phyloP scores from a whole-genome alignment of 2,888 invertebrate species.

The Disparrhopalites patrizii region DNA sequence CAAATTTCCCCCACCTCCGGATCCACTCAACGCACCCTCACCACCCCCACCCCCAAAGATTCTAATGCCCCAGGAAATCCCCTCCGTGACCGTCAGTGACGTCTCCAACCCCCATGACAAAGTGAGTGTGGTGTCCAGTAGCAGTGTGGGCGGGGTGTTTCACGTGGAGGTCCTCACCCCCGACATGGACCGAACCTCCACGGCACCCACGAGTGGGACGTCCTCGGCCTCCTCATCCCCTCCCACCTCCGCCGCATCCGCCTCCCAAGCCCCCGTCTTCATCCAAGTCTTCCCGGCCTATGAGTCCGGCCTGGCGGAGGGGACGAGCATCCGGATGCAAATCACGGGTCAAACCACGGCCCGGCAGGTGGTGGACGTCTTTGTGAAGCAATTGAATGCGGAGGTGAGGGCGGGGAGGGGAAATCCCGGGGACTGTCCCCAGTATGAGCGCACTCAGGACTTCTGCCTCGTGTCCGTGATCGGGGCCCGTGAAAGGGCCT shows the following conservation, averaged over 20 bases:
- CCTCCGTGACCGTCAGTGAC: too few species aligned
- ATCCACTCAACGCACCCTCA: too few species aligned
- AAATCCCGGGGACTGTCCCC: constrained; percentile 80
- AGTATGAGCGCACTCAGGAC: constrained; percentile 52
- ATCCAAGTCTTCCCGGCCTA: constrained; percentile 91
- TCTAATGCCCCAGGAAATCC: too few species aligned
- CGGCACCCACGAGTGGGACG: too few species aligned
- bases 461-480: constrained; percentile 74
- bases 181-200: too few species aligned
- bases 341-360: constrained; percentile 90
- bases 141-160: too few species aligned
- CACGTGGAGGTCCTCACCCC: too few species aligned
- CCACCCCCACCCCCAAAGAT: too few species aligned
- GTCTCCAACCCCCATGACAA: too few species aligned
- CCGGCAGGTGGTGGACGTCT: constrained; percentile 89
- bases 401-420: constrained; percentile 80
- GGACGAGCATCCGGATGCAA: constrained; percentile 88
- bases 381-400: constrained; percentile 93
- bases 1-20: constrained; percentile 3
- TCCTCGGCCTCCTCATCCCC: too few species aligned
- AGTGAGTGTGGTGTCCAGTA: too few species aligned
- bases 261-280: not conserved
- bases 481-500: constrained; percentile 79
- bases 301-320: constrained; percentile 87
- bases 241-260: too few species aligned